Evolutionary conservation across 2,888 invertebrate species (phyloP), one percentile per base, ranked within the genome.

Genomic region (Cloeon dipterum): DNA sequence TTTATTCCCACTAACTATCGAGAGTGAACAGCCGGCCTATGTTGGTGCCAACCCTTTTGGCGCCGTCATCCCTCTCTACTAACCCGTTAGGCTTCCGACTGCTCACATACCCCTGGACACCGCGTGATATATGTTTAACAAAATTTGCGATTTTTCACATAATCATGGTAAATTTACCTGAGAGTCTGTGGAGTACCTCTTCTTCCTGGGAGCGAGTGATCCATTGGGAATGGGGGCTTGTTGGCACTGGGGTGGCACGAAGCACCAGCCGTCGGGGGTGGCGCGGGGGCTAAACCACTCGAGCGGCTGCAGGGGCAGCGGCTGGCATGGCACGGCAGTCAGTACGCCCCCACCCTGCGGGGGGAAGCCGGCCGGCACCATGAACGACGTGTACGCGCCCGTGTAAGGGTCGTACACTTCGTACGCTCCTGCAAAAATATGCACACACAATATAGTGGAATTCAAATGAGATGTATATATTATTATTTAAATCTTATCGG

Each of bases 231-330:
- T 51, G 43, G 37, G 41, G 20, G 41, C 38, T 34, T 39, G 23
- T 36, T 53, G 48, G 11, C 21, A 21, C 20, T 32, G 25, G 13
- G 32, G 33, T 20, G 33, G 38, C 29, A 35, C 25, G 23, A 38
- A 14, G 21, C 38, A 21, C 20, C 35, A n/a, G 36, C 36, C n/a
- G 42, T 51, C 52, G 33, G 51, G 50, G 40, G 29, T 13, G 40
- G 39, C n/a, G 26, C 32, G 29, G 29, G 61, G 59, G 46, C 57
- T 57, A 47, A 58, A 54, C 61, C 61, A 62, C 37, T 62, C 59
- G 26, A 62, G 52, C 36, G 59, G 56, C 43, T 59, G 55, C 16
- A 62, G 47, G 17, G 61, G 59, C 25, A 61, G 54, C 19, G 60
- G 57, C 11, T 53, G 54, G 42, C 58, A 59, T 7, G 59, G 53